These are phyloP conservation scores for Homarus gammarus DNA, from an alignment of 2,888 invertebrate species.

Conservation along the genomic window DNA sequence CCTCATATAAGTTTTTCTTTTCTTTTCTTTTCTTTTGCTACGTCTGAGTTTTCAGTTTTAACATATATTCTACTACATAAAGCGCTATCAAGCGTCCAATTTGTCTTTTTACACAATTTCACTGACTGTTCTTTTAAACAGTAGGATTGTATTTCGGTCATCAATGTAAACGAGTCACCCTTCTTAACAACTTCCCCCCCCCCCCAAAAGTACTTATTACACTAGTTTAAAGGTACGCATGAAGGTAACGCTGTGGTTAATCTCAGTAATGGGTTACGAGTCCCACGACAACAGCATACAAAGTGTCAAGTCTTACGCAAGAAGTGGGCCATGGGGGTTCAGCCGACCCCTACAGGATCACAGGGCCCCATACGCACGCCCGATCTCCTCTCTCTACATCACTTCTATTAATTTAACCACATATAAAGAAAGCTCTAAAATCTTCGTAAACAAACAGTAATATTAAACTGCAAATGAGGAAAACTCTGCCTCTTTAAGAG, in stretches of 20 bases:
- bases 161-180: not conserved
- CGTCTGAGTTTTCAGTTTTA: not conserved
- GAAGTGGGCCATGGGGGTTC: slow-evolving; percentile 43
- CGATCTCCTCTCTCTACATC: slow-evolving; percentile 52
- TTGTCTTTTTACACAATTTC: not conserved
- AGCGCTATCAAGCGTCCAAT: not conserved
- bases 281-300: not conserved
- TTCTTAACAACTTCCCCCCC: not conserved
- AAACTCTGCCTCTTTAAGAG: not conserved
- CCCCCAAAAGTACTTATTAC: not conserved
- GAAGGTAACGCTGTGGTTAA: not conserved
- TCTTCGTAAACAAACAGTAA: not conserved
- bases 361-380: slow-evolving; percentile 64
- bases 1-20: not conserved
- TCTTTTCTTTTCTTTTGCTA: not conserved
- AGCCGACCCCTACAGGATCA: slow-evolving; percentile 69
- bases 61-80: not conserved
- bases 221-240: not conserved
- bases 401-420: slow-evolving; percentile 17
- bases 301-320: not conserved
- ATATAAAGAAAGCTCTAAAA: not conserved
- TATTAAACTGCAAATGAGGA: not conserved
- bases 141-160: not conserved
- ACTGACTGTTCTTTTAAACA: not conserved
- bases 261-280: not conserved